phyloP scores from a whole-genome alignment of 1,140 invertebrate species.

The Colletes latitarsis region DNA sequence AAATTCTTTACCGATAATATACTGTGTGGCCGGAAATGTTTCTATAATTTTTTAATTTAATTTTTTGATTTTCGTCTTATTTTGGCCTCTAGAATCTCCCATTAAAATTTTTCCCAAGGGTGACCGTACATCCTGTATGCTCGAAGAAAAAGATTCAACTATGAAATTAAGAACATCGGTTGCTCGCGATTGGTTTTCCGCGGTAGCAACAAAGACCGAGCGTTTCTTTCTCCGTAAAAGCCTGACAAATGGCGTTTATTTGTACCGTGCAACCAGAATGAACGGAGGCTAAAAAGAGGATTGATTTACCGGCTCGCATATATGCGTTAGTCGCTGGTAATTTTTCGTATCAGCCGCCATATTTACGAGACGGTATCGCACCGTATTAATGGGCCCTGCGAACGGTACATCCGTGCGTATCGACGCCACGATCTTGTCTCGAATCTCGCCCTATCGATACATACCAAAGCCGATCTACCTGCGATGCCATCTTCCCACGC shows the following conservation, averaged over 20 bases:
- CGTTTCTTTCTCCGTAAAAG: neutral
- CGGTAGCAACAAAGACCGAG: constrained; percentile 9
- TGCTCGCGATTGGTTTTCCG: constrained; percentile 29
- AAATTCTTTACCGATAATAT: too few species aligned
- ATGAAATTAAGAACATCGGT: neutral
- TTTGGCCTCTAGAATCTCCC: too few species aligned
- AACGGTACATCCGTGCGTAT: constrained; percentile 48
- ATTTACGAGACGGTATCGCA: constrained; percentile 65
- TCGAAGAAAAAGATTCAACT: neutral
- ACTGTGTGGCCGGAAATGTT: too few species aligned
- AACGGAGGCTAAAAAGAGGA: constrained; percentile 26
- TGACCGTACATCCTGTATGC: neutral
- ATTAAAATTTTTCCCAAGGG: too few species aligned
- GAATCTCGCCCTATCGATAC: constrained; percentile 66
- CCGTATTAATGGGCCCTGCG: constrained; percentile 60
- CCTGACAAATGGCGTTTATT: constrained; percentile 54
- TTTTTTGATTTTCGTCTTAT: too few species aligned
- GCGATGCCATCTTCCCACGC: constrained; percentile 64
- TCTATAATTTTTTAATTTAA: too few species aligned
- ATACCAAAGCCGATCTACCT: constrained; percentile 60
- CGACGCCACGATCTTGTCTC: constrained; percentile 63
- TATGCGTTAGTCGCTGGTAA: constrained; percentile 32
- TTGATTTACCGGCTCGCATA: constrained; percentile 55
- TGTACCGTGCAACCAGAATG: constrained; percentile 12
- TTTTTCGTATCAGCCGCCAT: constrained; percentile 59